These are phyloP conservation scores for Eupithecia exiguata DNA, from an alignment of 2,888 invertebrate species.

Conservation along the genomic window DNA sequence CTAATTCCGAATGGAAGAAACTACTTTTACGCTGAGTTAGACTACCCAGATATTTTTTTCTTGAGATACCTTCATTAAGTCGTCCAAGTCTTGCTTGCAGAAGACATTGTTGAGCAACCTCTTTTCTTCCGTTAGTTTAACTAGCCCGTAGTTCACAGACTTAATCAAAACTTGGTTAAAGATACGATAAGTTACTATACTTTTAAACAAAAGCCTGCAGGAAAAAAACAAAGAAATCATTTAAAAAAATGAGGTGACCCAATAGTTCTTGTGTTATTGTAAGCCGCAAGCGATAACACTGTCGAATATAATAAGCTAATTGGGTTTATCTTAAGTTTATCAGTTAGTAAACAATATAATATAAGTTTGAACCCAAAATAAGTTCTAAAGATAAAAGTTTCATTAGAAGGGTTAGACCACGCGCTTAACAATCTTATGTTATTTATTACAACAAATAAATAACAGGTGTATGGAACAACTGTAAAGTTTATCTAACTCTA, in stretches of 20 bases:
- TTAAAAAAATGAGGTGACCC: background rate
- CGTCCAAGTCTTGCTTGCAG: background rate
- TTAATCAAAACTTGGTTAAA: background rate
- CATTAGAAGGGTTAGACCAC: too few species aligned
- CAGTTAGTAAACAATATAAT: background rate
- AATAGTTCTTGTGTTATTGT: background rate
- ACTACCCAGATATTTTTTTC: background rate
- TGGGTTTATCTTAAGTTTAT: background rate
- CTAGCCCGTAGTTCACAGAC: background rate
- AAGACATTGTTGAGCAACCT: background rate
- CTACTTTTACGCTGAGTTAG: background rate
- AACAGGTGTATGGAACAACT: too few species aligned
- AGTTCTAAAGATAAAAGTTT: too few species aligned
- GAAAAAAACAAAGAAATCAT: background rate
- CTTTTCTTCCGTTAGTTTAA: background rate
- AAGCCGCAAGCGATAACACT: background rate
- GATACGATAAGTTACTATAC: background rate
- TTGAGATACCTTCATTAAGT: background rate
- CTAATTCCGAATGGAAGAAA: background rate
- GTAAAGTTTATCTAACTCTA: too few species aligned
- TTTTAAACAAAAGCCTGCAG: background rate
- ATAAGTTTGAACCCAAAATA: background rate
- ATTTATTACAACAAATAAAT: too few species aligned
- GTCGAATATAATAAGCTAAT: background rate
- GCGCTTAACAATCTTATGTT: too few species aligned